Base-by-base conservation (phyloP, 2,888 invertebrate genomes). In the Mactromeris polynyma region DNA sequence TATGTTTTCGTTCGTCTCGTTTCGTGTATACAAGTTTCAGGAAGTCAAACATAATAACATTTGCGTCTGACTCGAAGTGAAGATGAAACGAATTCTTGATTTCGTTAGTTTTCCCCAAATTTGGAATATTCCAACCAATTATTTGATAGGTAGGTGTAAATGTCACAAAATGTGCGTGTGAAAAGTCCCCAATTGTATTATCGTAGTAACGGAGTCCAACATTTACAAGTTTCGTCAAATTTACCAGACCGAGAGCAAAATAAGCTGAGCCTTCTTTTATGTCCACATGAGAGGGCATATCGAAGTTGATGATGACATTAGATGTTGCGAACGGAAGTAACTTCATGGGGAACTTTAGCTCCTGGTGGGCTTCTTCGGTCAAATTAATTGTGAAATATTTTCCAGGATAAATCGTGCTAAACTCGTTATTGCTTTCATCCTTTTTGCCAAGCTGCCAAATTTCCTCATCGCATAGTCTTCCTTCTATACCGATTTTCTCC, bases 41-140 rank as follows among this genome's bases (percentile, higher is more conserved):
- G 42, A 92, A 92, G 46, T 92, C 92, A 85, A 92, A 92, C 87
- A 90, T 90, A 7, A 92, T 89, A 1, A 90, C 86, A 46, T 92
- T 92, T 4, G 89, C 78, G 26, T 90, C 86, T 17, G 90, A 86
- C 19, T 87, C 79, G 54, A 92, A 88, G 36, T 89, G 90, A 19
- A 92, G 73, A 69, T 81, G 85, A n/a, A 92, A 81, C 0, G 83
- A 73, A 54, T 87, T 87, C 6, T 51, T 38, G 19, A 33, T 69
- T 33, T 42, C 17, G n/a, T 40, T 38, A 2, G 81, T 42, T 33
- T 79, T 83, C 0, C 87, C 80, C 11, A 91, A 36, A 21, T 73
- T 40, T 38, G 87, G 88, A 31, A 92, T 83, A 73, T 90, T 89
- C 92, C 92, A 92, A 11, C 92, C 92, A 86, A 90, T 89, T 4